Percentiles rank a stretch among this genome's conserved stretches.
phyloP scores from a whole-genome alignment of 64 coral and sea anemone species.

The Pocillopora verrucosa region DNA sequence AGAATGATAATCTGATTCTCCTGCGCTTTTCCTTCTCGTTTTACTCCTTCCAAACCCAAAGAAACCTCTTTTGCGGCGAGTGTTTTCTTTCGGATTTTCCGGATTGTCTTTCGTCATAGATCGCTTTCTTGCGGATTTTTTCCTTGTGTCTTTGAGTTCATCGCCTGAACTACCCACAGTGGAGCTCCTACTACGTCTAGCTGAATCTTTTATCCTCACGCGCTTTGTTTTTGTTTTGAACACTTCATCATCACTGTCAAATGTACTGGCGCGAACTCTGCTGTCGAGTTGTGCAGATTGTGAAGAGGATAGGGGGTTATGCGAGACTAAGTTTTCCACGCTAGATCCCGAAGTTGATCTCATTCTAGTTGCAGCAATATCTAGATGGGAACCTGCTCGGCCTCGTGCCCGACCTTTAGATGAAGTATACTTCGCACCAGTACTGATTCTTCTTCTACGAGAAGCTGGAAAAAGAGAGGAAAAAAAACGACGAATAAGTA shows the following conservation, averaged over 20 bases:
- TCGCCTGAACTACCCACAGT: conserved; percentile 5
- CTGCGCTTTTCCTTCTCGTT: not conserved
- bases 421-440: conserved; percentile 37
- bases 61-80: conserved; percentile 9
- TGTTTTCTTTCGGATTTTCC: not conserved
- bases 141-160: conserved; percentile 6
- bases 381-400: conserved; percentile 1
- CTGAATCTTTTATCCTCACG: not conserved
- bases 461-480: not conserved
- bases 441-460: conserved; percentile 38
- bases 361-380: not conserved
- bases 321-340: conserved; percentile 30
- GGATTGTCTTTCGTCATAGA: not conserved
- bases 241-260: conserved; percentile 28
- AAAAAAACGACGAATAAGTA: not conserved
- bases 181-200: conserved; percentile 20
- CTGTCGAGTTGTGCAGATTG: not conserved
- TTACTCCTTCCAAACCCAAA: conserved; percentile 41
- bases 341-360: conserved; percentile 36
- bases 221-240: not conserved
- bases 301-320: not conserved
- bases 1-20: conserved; percentile 16
- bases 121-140: not conserved
- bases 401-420: conserved; percentile 11
- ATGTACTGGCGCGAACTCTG: not conserved